Conservation (phyloP, 2,113 vertebrate genomes). For the Panthera leo region DNA sequence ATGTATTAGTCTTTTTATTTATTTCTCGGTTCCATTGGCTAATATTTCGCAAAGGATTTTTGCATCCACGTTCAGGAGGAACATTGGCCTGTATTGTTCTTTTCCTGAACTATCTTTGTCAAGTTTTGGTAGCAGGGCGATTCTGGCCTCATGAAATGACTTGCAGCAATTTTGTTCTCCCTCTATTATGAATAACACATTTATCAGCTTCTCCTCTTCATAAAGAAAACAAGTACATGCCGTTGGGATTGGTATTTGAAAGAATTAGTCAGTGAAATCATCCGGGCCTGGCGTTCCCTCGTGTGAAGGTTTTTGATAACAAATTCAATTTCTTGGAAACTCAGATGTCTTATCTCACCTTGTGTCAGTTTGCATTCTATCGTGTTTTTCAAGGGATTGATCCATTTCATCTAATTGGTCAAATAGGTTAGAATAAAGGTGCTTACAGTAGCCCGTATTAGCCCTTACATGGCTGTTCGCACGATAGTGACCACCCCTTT, state of each 20-base stretch:
- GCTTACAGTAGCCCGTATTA: not conserved
- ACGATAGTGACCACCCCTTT: not conserved
- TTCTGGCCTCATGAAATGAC: not conserved
- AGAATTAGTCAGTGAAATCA: not conserved
- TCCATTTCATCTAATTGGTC: not conserved
- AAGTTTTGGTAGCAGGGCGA: not conserved
- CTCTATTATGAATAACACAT: not conserved
- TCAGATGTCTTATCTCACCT: not conserved
- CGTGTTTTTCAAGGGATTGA: not conserved
- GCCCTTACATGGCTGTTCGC: not conserved
- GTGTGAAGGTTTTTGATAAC: not conserved
- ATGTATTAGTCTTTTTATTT: not conserved
- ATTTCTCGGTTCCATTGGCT: not conserved
- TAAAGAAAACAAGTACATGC: not conserved
- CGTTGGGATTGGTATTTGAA: not conserved
- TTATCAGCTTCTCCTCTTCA: not conserved
- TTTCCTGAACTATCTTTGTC: not conserved
- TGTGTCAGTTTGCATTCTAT: not conserved
- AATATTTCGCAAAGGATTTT: not conserved
- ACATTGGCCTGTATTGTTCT: not conserved
- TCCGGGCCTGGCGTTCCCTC: not conserved
- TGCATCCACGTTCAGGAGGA: not conserved
- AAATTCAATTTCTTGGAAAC: not conserved
- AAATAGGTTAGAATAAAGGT: not conserved
- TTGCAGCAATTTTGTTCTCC: not conserved